Percentiles rank a stretch among this genome's conserved stretches.
Conservation (phyloP, 2,113 vertebrate genomes). For the Bagarius yarrelli region DNA sequence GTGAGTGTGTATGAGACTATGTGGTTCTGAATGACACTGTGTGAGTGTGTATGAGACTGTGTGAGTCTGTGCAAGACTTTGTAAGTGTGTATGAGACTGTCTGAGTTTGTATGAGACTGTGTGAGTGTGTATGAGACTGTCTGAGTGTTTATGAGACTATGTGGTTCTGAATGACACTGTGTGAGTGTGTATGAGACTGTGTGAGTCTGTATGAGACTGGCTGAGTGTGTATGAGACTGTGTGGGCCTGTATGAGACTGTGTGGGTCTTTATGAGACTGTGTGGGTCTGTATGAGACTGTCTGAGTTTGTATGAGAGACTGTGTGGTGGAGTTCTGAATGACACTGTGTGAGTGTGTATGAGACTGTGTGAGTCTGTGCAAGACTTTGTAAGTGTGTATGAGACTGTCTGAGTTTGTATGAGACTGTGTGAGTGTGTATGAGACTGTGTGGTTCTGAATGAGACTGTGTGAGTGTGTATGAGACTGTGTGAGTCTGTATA, state of each 20-base stretch:
- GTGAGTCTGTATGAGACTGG: background rate
- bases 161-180: conserved; percentile 7
- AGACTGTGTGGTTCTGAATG: background rate
- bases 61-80: background rate
- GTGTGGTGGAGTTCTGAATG: background rate
- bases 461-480: background rate
- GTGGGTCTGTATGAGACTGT: background rate
- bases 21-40: background rate
- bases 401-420: background rate
- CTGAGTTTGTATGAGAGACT: background rate
- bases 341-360: background rate
- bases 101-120: background rate
- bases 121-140: background rate
- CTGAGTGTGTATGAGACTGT: background rate
- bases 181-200: background rate
- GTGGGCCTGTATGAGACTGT: background rate
- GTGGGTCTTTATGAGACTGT: background rate
- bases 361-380: background rate
- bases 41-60: background rate
- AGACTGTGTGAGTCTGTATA: background rate
- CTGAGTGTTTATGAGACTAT: background rate
- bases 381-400: background rate
- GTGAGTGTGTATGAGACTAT: background rate
- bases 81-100: background rate
- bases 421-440: background rate